phyloP scores from a whole-genome alignment of 1,140 invertebrate species.

The Drosophila virilis region DNA sequence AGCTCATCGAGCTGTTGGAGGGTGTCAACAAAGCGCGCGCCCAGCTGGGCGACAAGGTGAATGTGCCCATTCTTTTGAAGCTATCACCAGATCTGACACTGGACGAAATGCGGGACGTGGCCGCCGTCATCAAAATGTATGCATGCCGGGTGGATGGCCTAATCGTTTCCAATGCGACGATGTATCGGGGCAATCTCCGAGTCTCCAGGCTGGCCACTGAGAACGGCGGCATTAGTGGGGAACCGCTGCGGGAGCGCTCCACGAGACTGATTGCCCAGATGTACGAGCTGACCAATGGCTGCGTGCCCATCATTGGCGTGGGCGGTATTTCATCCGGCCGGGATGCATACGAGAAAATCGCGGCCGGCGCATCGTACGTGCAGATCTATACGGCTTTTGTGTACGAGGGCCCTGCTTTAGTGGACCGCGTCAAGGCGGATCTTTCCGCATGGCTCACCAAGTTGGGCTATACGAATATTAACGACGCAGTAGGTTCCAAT shows the following conservation, averaged over 20 bases:
- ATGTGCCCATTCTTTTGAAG: constrained; percentile 93
- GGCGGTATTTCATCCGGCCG: constrained; percentile 92
- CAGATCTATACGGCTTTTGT: constrained; percentile 96
- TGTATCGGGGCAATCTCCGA: constrained; percentile 87
- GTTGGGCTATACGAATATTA: constrained; percentile 87
- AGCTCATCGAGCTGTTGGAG: constrained; percentile 89
- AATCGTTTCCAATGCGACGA: constrained; percentile 97
- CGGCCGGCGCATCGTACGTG: constrained; percentile 94
- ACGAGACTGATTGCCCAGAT: constrained; percentile 95
- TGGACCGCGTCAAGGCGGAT: constrained; percentile 93
- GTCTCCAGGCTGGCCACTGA: constrained; percentile 86
- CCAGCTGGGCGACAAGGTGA: constrained; percentile 84
- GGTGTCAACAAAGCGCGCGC: constrained; percentile 88
- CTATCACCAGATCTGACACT: constrained; percentile 95
- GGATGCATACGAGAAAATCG: constrained; percentile 96
- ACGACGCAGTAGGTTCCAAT: constrained; percentile 87
- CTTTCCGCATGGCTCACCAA: constrained; percentile 88
- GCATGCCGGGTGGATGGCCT: constrained; percentile 94
- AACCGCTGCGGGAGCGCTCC: constrained; percentile 91
- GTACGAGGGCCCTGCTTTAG: constrained; percentile 92
- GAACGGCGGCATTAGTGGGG: constrained; percentile 95
- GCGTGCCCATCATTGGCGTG: constrained; percentile 91
- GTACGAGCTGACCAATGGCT: constrained; percentile 93
- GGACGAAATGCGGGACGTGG: constrained; percentile 93
- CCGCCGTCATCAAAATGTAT: constrained; percentile 87